Percentiles rank a stretch among this genome's conserved stretches.
Evolutionary conservation across 2,113 vertebrate species (phyloP).

Genomic region (Cynocephalus volans): DNA sequence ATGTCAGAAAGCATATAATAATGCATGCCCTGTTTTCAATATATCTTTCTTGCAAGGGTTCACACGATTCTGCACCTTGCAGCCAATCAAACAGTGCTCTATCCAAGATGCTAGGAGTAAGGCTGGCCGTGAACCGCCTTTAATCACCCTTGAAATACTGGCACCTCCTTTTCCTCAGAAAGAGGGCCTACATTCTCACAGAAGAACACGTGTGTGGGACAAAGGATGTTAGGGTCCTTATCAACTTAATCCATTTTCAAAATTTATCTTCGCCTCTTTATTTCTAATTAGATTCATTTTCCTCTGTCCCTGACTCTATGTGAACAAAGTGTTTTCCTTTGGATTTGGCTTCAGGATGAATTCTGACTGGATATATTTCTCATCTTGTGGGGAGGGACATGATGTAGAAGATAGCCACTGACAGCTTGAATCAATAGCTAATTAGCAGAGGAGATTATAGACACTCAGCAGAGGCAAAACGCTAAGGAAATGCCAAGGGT

Average conservation of each 20-base stretch:
- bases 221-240: background rate
- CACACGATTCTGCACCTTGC: fast-evolving
- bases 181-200: background rate
- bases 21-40: fast-evolving
- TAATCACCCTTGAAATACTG: background rate
- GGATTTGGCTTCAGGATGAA: constrained; percentile 86
- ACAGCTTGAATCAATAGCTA: constrained; percentile 93
- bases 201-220: background rate
- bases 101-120: fast-evolving
- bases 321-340: constrained; percentile 75
- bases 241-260: background rate
- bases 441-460: constrained; percentile 91
- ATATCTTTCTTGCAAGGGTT: background rate
- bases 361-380: constrained; percentile 87
- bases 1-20: background rate
- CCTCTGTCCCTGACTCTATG: background rate
- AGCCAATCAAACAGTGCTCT: fast-evolving
- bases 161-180: constrained; percentile 18
- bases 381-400: constrained; percentile 82
- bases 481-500: constrained; percentile 75
- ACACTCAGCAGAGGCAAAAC: constrained; percentile 79
- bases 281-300: constrained; percentile 75
- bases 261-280: background rate
- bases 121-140: no score
- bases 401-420: constrained; percentile 88